These are phyloP conservation scores for Brachionus rubens DNA, from an alignment of 1,140 invertebrate genomes.

Conservation along the genomic window DNA sequence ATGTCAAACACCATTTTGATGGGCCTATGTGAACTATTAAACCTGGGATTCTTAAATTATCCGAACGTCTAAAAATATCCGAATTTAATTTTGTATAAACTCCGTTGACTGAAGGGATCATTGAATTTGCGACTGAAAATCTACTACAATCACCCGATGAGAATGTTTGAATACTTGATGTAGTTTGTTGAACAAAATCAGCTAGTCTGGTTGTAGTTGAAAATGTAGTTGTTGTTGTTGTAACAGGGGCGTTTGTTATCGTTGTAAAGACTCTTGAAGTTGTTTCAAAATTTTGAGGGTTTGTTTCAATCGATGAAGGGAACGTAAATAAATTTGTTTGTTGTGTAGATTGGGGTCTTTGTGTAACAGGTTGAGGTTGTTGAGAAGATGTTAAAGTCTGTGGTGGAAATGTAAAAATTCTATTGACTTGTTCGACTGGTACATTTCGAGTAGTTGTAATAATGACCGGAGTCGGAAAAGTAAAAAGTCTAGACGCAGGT, in stretches of 20 bases:
- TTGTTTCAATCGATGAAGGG: too few species aligned
- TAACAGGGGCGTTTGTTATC: too few species aligned
- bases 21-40: constrained; percentile 3
- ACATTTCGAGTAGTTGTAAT: background rate
- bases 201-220: background rate
- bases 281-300: too few species aligned
- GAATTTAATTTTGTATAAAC: background rate
- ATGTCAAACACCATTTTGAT: constrained; percentile 32
- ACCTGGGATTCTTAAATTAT: constrained; percentile 40
- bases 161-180: too few species aligned
- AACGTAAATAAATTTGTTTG: too few species aligned
- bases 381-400: background rate
- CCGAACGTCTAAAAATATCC: constrained; percentile 15
- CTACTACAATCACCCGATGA: background rate
- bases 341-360: too few species aligned
- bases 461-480: background rate
- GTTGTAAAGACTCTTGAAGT: too few species aligned
- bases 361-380: too few species aligned
- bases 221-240: background rate
- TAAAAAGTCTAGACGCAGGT: background rate
- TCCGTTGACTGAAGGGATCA: background rate
- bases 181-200: too few species aligned
- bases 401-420: background rate
- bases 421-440: constrained; percentile 1
- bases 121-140: background rate